A percentile compares a stretch with the other conserved stretches of the same genome.
Conservation (phyloP, 53 echinoderm and acorn worm genomes). For the Henricia sp. region DNA sequence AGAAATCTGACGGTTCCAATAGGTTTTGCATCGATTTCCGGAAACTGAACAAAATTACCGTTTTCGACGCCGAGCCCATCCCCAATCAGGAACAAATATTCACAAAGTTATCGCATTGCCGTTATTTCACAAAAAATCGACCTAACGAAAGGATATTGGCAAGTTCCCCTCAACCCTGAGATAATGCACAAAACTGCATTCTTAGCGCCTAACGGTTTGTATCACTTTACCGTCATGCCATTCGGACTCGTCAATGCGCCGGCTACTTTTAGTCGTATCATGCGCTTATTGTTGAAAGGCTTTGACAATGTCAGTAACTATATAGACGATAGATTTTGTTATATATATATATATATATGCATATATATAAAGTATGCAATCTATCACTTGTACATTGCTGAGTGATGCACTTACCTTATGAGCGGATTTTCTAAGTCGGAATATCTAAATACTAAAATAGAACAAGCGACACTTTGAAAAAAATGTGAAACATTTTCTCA, state of each 20-base stretch:
- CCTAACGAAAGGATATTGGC: constrained; percentile 51
- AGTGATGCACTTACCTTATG: too few species aligned
- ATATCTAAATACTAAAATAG: too few species aligned
- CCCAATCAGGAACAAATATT: constrained; percentile 42
- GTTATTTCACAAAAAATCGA: constrained; percentile 21
- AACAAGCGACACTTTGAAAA: too few species aligned
- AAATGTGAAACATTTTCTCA: too few species aligned
- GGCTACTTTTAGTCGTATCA: constrained; percentile 53
- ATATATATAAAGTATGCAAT: too few species aligned
- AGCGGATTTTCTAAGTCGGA: too few species aligned
- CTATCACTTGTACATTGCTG: too few species aligned
- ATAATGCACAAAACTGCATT: constrained; percentile 21
- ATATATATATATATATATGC: too few species aligned
- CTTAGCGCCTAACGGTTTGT: constrained; percentile 56
- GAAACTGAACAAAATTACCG: constrained; percentile 4
- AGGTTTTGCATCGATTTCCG: constrained; percentile 47
- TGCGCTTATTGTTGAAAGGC: constrained; percentile 41
- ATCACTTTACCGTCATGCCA: constrained; percentile 57
- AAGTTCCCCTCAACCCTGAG: constrained; percentile 15
- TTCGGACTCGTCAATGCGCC: constrained; percentile 65
- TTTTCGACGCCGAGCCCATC: constrained; percentile 47
- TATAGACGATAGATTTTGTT: constrained; percentile 65
- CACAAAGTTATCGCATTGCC: constrained; percentile 11
- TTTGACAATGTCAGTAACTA: constrained; percentile 32
- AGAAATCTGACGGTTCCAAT: constrained; percentile 16